These are phyloP conservation scores for Liopterus haemorrhoidalis DNA, from an alignment of 2,888 invertebrate species.

Conservation along the genomic window DNA sequence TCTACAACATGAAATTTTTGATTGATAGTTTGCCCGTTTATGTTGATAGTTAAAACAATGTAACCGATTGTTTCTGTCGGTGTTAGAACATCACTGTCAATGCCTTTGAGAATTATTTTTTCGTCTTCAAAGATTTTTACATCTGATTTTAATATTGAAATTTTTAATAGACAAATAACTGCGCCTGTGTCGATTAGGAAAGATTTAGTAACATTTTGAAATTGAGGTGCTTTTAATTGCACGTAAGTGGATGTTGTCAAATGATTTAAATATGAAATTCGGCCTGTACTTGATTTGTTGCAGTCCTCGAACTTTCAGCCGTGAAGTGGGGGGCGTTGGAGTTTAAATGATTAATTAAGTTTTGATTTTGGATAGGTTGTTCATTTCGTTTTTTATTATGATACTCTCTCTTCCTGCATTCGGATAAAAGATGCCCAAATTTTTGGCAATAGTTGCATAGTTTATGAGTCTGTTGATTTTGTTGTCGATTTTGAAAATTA, in stretches of 20 bases:
- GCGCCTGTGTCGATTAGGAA: slow-evolving; percentile 24
- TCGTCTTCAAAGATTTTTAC: background rate
- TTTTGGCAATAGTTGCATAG: slow-evolving; percentile 26
- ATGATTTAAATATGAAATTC: slow-evolving; percentile 15
- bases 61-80: too few relatives aligned
- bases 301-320: slow-evolving; percentile 10
- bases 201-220: slow-evolving; percentile 6
- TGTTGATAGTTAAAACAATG: too few relatives aligned
- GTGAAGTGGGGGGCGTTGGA: slow-evolving; percentile 2
- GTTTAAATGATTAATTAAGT: slow-evolving; percentile 13
- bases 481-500: background rate
- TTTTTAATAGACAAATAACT: slow-evolving; percentile 17
- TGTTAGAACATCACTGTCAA: too few relatives aligned
- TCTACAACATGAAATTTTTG: slow-evolving; percentile 20
- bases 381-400: slow-evolving; percentile 21
- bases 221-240: slow-evolving; percentile 8
- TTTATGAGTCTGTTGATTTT: slow-evolving; percentile 14
- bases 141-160: slow-evolving; percentile 13
- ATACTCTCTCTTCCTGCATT: slow-evolving; percentile 30
- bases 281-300: slow-evolving; percentile 13
- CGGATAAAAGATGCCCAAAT: slow-evolving; percentile 22
- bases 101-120: too few relatives aligned
- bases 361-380: background rate
- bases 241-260: slow-evolving; percentile 9
- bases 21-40: slow-evolving; percentile 4